Evolutionary conservation across 2,888 invertebrate genomes (phyloP).

Genomic region (Tuta absoluta): DNA sequence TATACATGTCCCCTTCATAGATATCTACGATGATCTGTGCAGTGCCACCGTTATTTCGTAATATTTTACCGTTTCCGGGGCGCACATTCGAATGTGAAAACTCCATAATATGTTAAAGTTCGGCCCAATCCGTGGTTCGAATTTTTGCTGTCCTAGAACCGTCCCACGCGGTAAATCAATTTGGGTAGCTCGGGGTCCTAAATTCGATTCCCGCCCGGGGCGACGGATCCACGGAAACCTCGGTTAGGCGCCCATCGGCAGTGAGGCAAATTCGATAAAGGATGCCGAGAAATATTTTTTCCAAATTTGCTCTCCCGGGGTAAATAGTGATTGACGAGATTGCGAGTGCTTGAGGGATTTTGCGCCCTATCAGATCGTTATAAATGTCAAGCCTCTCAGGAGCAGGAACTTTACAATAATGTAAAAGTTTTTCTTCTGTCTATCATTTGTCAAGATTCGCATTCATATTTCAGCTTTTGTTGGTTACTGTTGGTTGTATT

Average conservation of each 20-base stretch:
- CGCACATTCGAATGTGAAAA: conserved; percentile 26
- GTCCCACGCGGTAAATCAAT: conserved; percentile 70
- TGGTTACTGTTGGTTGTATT: not conserved
- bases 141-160: conserved; percentile 55
- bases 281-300: conserved; percentile 53
- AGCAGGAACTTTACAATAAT: not conserved
- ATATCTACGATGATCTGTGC: no score
- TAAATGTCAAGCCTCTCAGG: conserved; percentile 13
- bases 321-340: conserved; percentile 31
- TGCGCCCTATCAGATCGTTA: conserved; percentile 2
- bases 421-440: conserved; percentile 2
- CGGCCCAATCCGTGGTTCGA: conserved; percentile 31
- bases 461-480: not conserved
- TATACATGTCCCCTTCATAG: no score
- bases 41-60: no score
- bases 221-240: conserved; percentile 62
- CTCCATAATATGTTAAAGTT: conserved; percentile 22
- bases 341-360: conserved; percentile 21
- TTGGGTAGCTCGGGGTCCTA: conserved; percentile 67
- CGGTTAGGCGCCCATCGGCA: conserved; percentile 59
- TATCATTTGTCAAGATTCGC: conserved; percentile 1
- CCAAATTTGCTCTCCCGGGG: conserved; percentile 38
- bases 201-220: conserved; percentile 73
- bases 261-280: conserved; percentile 65
- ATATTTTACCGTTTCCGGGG: no score